Conservation (phyloP, 2,888 invertebrate species). For the Sarcophaga rosellei region DNA sequence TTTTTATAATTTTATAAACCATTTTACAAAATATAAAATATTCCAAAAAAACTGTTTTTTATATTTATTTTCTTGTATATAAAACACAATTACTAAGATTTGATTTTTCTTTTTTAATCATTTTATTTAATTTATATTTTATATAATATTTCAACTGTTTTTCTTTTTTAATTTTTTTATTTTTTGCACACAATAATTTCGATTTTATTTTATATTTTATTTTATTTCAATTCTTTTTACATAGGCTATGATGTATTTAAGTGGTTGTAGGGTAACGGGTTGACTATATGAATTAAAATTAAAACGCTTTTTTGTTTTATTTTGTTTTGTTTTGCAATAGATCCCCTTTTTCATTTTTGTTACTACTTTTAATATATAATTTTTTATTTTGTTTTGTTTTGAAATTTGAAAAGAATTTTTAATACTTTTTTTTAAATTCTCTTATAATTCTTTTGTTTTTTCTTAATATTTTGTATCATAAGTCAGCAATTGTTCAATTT, state of each 20-base stretch:
- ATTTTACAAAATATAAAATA: slow-evolving; percentile 59
- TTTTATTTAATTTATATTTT: not conserved
- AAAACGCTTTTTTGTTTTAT: too few species aligned
- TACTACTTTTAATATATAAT: slow-evolving; percentile 29
- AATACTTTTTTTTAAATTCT: slow-evolving; percentile 24
- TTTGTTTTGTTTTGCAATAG: too few species aligned
- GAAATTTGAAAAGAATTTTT: slow-evolving; percentile 48
- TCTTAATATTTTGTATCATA: slow-evolving; percentile 62
- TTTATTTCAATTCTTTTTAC: slow-evolving; percentile 18
- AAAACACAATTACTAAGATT: slow-evolving; percentile 27
- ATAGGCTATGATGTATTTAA: not conserved
- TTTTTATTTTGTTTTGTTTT: not conserved
- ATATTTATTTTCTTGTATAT: slow-evolving; percentile 22
- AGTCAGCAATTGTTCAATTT: slow-evolving; percentile 68
- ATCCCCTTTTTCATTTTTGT: slow-evolving; percentile 41
- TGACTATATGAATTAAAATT: too few species aligned
- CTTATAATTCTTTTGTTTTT: slow-evolving; percentile 29
- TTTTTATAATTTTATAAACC: slow-evolving; percentile 37
- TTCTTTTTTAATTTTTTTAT: not conserved
- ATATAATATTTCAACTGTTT: not conserved
- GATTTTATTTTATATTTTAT: slow-evolving; percentile 49
- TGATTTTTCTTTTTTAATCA: not conserved
- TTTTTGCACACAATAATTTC: slow-evolving; percentile 39
- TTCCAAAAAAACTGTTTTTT: slow-evolving; percentile 42
- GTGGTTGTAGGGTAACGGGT: too few species aligned